Percentiles rank a stretch among this genome's conserved stretches.
These are phyloP conservation scores for Heliconius erato DNA, from an alignment of 2,888 invertebrate species.

Conservation along the genomic window DNA sequence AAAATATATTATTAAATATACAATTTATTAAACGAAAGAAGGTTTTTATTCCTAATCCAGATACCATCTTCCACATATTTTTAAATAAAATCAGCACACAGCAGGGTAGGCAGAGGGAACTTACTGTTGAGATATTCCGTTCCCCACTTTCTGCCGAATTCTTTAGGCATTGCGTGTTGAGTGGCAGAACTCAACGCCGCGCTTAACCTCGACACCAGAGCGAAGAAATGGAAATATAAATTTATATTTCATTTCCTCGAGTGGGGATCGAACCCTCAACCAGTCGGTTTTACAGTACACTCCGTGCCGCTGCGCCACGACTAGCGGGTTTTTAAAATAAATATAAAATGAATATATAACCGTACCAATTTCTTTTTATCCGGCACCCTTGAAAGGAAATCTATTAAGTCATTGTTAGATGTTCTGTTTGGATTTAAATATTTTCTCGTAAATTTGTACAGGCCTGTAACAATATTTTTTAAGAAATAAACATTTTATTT, in stretches of 20 bases:
- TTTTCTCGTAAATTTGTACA: constrained; percentile 76
- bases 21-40: not conserved
- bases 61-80: not conserved
- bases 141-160: no score
- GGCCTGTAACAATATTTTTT: constrained; percentile 63
- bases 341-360: constrained; percentile 17
- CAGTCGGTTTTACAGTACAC: no score
- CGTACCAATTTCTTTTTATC: constrained; percentile 74
- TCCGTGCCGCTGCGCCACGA: no score
- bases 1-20: constrained; percentile 4
- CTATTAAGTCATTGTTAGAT: constrained; percentile 76
- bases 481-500: not conserved
- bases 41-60: not conserved
- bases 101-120: no score
- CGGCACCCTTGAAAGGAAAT: constrained; percentile 77
- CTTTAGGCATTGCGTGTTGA: no score
- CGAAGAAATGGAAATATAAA: no score
- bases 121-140: no score
- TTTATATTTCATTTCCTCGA: no score
- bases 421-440: constrained; percentile 70
- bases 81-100: not conserved
- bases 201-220: no score
- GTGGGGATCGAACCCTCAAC: no score
- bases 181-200: no score
- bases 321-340: not conserved